phyloP scores from a whole-genome alignment of 2,113 vertebrate species.

The Podiceps cristatus region DNA sequence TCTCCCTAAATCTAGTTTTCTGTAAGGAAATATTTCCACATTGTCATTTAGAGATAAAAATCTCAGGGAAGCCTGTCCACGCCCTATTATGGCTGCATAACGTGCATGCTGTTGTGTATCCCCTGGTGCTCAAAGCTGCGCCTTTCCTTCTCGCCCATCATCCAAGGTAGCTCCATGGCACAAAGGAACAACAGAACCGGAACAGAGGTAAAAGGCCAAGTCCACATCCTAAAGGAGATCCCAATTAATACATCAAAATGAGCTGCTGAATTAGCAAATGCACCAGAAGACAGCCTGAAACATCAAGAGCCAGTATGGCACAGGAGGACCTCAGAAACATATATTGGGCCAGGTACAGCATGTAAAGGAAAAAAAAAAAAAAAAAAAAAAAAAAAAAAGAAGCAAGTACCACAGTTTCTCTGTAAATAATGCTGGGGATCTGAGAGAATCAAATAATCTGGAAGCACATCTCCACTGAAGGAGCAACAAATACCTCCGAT shows the following conservation, averaged over 20 bases:
- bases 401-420: neutral
- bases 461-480: neutral
- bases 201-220: neutral
- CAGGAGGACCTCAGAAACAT: neutral
- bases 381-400: neutral
- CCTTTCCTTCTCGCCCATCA: neutral
- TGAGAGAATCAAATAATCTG: neutral
- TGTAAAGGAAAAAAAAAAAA: neutral
- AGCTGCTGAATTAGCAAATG: neutral
- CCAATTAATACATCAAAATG: neutral
- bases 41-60: neutral
- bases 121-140: accelerated
- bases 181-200: neutral
- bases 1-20: neutral
- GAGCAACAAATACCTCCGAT: neutral
- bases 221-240: neutral
- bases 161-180: neutral
- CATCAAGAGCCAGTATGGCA: accelerated
- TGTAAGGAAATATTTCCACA: neutral
- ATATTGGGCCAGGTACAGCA: accelerated
- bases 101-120: accelerated
- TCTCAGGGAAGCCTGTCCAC: neutral
- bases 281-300: neutral
- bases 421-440: neutral
- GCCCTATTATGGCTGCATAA: accelerated